Percentiles rank a stretch among this genome's conserved stretches.
These are phyloP conservation scores for Chaunax sp. DNA, from an alignment of 2,797 vertebrate species.

Conservation along the genomic window DNA sequence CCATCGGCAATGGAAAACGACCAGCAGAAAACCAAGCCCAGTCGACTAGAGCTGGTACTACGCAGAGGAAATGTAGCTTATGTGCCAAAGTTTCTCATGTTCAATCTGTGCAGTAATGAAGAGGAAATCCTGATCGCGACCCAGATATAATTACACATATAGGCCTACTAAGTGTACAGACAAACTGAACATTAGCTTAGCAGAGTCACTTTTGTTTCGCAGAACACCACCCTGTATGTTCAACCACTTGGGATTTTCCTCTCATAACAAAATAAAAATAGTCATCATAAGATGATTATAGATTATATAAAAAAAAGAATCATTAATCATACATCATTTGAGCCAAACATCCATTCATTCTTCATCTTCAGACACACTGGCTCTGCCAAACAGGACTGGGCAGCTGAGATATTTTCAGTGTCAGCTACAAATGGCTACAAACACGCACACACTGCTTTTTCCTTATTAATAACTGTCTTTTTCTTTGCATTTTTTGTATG, in stretches of 20 bases:
- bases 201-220: neutral
- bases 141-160: too few species aligned
- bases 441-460: conserved; percentile 1
- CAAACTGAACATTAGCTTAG: neutral
- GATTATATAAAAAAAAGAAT: too few species aligned
- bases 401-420: conserved; percentile 42
- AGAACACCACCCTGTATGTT: neutral
- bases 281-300: too few species aligned
- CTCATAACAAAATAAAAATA: neutral
- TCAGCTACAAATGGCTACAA: conserved; percentile 31
- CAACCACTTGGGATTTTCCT: neutral
- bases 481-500: conserved; percentile 12
- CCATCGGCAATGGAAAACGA: too few species aligned
- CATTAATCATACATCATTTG: too few species aligned
- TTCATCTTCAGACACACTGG: neutral
- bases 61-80: too few species aligned
- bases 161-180: neutral
- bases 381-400: neutral
- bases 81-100: too few species aligned
- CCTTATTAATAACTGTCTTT: neutral
- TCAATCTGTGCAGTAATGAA: too few species aligned
- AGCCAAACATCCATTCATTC: too few species aligned
- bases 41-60: too few species aligned
- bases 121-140: too few species aligned
- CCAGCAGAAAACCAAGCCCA: too few species aligned